Evolutionary conservation across 2,888 invertebrate species (phyloP), one percentile per base, ranked within the genome.

Genomic region (Drosophila leonis): DNA sequence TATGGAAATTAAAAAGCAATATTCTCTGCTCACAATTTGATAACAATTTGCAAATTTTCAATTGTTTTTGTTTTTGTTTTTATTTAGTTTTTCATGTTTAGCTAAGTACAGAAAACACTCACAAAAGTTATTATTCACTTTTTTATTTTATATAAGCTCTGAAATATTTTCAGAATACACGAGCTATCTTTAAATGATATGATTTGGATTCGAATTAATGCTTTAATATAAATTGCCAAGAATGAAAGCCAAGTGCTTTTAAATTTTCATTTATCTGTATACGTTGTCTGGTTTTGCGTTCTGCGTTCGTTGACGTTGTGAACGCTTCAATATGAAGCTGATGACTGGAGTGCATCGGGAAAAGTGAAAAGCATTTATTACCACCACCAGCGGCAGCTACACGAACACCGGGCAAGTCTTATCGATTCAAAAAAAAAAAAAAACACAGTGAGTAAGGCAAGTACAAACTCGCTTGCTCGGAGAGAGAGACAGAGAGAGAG

Each of bases 351-450:
- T 88, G 87, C 85, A 85, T 83, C 82, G 86, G 91, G 90, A 91
- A 92, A 92, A 91, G 91, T 91, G 91, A 90, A 91, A 92, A 91
- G 90, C 90, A 83, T 92, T 92, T 92, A 92, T 92, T 91, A 84
- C 80, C 68, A 63, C 62, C 77, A 63, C 62, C 70, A 69, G 64
- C 78, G 64, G 74, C 70, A 65, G 60, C 55, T n/a, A 72, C 64
- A 68, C 71, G 63, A 73, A 59, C 70, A 57, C 49, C 51, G 35
- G 35, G 24, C 64, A 74, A 86, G 75, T 83, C 84, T 83, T 90
- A 91, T 91, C 91, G 92, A 92, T 92, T 90, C 91, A 83, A 81
- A 82, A 76, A 48, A 72, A 65, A 39, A 82, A 39, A 82, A 81
- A 76, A 48, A 72, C 62, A 66, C 12, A 49, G 71, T 61, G 66